Percentiles rank a stretch among this genome's conserved stretches.
Evolutionary conservation across 2,113 vertebrate genomes (phyloP).

Genomic region (Rutilus rutilus): DNA sequence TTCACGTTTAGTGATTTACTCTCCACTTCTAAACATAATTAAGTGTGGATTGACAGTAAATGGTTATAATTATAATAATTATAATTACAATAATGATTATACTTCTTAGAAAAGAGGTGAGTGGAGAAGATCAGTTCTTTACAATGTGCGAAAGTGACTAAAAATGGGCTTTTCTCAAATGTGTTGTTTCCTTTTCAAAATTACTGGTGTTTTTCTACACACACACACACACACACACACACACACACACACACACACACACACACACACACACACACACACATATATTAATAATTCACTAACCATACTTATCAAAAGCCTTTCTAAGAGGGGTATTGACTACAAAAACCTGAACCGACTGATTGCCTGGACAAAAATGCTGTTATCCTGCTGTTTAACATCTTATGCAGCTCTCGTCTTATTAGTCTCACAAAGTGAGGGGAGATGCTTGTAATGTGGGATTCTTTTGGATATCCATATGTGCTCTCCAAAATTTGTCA

Average conservation of each 20-base stretch:
- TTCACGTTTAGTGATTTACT: slow-evolving; percentile 25
- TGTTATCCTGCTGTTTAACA: slow-evolving; percentile 7
- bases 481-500: neutral
- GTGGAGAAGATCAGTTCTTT: slow-evolving; percentile 2
- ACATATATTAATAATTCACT: too few species aligned
- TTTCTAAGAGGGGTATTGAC: neutral
- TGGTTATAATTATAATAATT: slow-evolving; percentile 43
- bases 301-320: neutral
- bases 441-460: neutral
- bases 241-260: too few species aligned
- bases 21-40: slow-evolving; percentile 21
- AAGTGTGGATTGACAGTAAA: slow-evolving; percentile 30
- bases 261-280: too few species aligned
- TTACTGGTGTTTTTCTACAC: neutral
- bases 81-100: slow-evolving; percentile 29
- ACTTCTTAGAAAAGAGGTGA: slow-evolving; percentile 9
- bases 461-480: neutral
- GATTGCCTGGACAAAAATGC: slow-evolving; percentile 6
- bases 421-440: neutral
- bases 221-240: too few species aligned
- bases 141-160: neutral
- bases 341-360: neutral
- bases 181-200: neutral
- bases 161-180: neutral
- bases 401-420: slow-evolving; percentile 8